Base-by-base conservation (phyloP, 2,888 invertebrate species). In the Hyles lineata region DNA sequence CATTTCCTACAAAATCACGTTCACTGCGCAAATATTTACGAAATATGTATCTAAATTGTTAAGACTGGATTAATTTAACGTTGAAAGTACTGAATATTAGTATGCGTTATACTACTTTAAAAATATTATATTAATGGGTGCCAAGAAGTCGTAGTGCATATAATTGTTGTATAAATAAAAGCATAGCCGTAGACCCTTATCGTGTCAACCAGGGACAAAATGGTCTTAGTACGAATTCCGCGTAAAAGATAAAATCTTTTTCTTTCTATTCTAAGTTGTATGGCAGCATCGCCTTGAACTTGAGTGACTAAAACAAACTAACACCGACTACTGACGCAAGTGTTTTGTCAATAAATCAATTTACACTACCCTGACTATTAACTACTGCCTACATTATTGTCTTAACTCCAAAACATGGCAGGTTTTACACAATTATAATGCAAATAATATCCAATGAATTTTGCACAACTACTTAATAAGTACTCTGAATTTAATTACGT, bases 281-380 rank as follows among this genome's bases (percentile, higher is more conserved):
- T 17, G 23, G 35, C 43, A 73, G 32, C 25, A 76, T 84, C 83
- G 76, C 93, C 93, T 94, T 94, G 92, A 94, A 93, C 93, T 93
- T 93, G 85, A 85, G 81, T 83, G 50, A 67, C 67, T 67, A 67
- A 43, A 67, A 67, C 67, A 67, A 67, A 67, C 67, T 67, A 67
- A 67, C 43, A 15, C 74, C 43, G 76, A 83, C 81, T 92, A 83
- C 81, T 92, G 91, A 94, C 93, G 92, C 89, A 93, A 92, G 89
- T 89, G 84, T 78, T 86, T 83, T 86, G 89, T 89, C 88, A 92
- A 90, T 88, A 92, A 81, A 87, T 80, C 85, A 87, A 91, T 92
- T 91, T 85, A 88, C 90, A 91, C 89, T 79, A 11, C 5, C 55
- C 50, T 50, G 50, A 50, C 60, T 59, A 59, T 23, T 23, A 4